Base-by-base conservation (phyloP, 2,113 vertebrate genomes). In the Poeciliopsis prolifica region DNA sequence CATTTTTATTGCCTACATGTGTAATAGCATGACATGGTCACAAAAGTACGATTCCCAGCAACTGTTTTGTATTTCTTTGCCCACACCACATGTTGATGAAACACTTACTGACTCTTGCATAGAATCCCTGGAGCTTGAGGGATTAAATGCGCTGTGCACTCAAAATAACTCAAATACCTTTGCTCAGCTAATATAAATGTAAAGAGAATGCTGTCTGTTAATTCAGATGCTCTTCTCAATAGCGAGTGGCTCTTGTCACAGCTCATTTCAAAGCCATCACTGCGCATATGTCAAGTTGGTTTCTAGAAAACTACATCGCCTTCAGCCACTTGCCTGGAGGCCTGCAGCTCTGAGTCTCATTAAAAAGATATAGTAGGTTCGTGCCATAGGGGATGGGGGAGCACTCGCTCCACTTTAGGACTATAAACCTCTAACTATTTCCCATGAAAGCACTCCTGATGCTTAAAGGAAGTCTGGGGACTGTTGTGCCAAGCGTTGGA, bases 331-430 rank as follows among this genome's bases (percentile, higher is more conserved):
- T 73, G 81, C 87, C 87, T 75, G 66, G 69, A 85, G 82, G 75
- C 68, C 76, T 61, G 71, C 62, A 75, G 72, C 80, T 61, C 74
- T 80, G 68, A 88, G 81, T 72, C 72, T 83, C 79, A 88, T 92
- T 83, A 90, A 87, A 90, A 88, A 90, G 76, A 90, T 64, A 87
- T 79, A 86, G 77, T 77, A 71, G 76, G 84, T 84, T 84, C 51
- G 76, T 77, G 83, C 69, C 66, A 81, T 70, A 42, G 74, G 86
- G 81, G 79, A 78, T 76, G 82, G 62, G 81, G 75, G 80, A 87
- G 80, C 85, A 54, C 68, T 74, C 67, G 26, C 63, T 77, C 75
- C 82, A 85, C 83, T 89, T 89, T 70, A 81, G 68, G 75, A 77
- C 75, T 81, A 73, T 84, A 88, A 88, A 88, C 85, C 82, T 78